Evolutionary conservation across 2,888 invertebrate species (phyloP), one percentile per base, ranked within the genome.

Genomic region (Thereva nobilitata): DNA sequence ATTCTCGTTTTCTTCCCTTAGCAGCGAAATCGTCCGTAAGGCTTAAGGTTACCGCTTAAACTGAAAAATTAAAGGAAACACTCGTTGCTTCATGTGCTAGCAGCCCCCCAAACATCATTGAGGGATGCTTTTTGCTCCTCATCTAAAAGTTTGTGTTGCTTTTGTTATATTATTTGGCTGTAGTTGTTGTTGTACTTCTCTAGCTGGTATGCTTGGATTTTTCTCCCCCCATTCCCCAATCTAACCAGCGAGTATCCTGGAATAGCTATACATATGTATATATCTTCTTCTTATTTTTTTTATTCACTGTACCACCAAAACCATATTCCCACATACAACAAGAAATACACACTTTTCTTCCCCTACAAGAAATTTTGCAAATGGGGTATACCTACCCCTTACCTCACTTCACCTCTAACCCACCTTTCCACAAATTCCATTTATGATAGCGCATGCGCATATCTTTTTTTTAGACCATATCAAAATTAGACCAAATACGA

Each of bases 41-140:
- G 65, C 40, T 65, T 49, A 65, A 65, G 49, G 55, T 55, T 65
- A 40, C 56, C 65, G 65, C 47, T 65, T 55, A 65, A 50, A 65
- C 65, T 65, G 65, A 65, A 42, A 65, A 54, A 49, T 63, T 63
- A 50, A 42, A 42, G 35, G 50, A 52, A 50, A 63, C 63, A 63
- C 63, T 63, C 63, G 63, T 63, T 63, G 63, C 63, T 63, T 63
- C 63, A 63, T 63, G 47, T 59, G 57, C 23, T 6, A 37, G 38
- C 2, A 23, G 23, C 23, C 23, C 23, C 23, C 47, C 57, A 37
- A 59, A 37, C 57, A 59, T 37, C 47, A 23, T 45, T 59, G 57
- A 59, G 57, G 57, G 57, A 59, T 47, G 57, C 57, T 59, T 59
- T 56, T 59, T 59, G 47, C 57, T 47, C 57, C 57, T 59, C 57